Evolutionary conservation across 2,888 invertebrate genomes (phyloP), one percentile per base, ranked within the genome.

Genomic region (Drosophila macrospina): DNA sequence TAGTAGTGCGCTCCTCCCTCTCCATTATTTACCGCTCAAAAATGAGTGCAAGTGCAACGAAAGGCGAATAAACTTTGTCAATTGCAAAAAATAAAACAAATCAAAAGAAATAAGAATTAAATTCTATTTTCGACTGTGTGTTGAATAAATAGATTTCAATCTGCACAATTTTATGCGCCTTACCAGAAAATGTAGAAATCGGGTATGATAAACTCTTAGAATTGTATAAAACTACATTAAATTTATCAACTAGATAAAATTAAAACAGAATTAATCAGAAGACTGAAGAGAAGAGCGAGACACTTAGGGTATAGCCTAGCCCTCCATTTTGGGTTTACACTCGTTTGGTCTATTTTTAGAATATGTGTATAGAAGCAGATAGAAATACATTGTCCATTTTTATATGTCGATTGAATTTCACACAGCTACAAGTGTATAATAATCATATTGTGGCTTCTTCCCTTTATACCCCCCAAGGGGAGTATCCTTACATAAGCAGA

Each of bases 1-100:
- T 5, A 20, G 20, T 24, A 64, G 32, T 20, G 20, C 20, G 20
- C n/a, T 24, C 15, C 34, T 15, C 30, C 36, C 36, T 13, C 8
- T 45, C 28, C 26, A 13, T 3, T 16, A 42, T 44, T 44, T 16
- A 5, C 16, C 13, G 59, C 54, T 37, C 47, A 37, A 56, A 82
- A 83, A 77, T 85, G 72, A 75, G 82, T 85, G 86, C 82, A 83
- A 83, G 82, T 85, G 82, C 82, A 82, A 81, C 67, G 48, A 83
- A 82, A 85, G 82, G 86, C 85, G 77, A 83, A 83, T 80, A 83
- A 83, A 85, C 82, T 85, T 74, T 85, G 67, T 47, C 54, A 70
- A 69, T 56, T 50, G 65, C 67, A 57, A 55, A 48, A 48, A 24
- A 24, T 26, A 51, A 30, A 68, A 45, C n/a, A n/a, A 39, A 34